Evolutionary conservation across 2,113 vertebrate species (phyloP).

Genomic region (Gracilinanus agilis): DNA sequence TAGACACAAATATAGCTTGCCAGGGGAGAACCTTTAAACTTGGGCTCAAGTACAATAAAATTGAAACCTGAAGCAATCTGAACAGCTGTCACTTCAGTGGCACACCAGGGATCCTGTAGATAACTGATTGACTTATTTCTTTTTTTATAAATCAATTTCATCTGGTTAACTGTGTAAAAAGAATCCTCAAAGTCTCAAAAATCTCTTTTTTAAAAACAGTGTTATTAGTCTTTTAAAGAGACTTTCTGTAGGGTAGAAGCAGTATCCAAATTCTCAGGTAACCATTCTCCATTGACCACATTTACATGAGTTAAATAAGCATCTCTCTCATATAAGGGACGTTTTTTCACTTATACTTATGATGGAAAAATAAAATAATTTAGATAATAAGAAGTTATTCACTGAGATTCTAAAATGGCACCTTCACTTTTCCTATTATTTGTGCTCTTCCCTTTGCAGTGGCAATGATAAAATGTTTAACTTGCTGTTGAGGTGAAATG

Average conservation of each 20-base stretch:
- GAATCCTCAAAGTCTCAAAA: constrained; percentile 6
- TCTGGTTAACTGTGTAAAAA: constrained; percentile 14
- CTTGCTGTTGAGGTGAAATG: constrained; percentile 46
- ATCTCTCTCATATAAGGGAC: not conserved
- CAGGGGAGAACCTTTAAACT: not conserved
- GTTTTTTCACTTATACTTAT: constrained; percentile 39
- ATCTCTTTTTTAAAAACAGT: not conserved
- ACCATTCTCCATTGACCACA: constrained; percentile 21
- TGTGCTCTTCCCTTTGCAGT: constrained; percentile 35
- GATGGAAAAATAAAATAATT: constrained; percentile 44
- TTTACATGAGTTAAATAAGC: constrained; percentile 15
- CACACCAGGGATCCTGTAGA: not conserved
- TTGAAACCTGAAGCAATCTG: constrained; percentile 4
- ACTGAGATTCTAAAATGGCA: constrained; percentile 27
- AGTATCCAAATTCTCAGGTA: constrained; percentile 33
- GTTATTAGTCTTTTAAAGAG: constrained; percentile 26
- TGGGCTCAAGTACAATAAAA: not conserved
- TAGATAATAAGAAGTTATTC: constrained; percentile 43
- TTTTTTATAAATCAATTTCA: constrained; percentile 42
- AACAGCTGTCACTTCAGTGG: constrained; percentile 10
- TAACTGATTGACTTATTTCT: constrained; percentile 32
- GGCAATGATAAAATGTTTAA: constrained; percentile 2
- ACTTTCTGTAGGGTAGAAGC: not conserved
- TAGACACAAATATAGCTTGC: constrained; percentile 13
- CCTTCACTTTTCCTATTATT: constrained; percentile 26